phyloP scores from a whole-genome alignment of 2,797 vertebrate species.

The Anomalospiza imberbis region DNA sequence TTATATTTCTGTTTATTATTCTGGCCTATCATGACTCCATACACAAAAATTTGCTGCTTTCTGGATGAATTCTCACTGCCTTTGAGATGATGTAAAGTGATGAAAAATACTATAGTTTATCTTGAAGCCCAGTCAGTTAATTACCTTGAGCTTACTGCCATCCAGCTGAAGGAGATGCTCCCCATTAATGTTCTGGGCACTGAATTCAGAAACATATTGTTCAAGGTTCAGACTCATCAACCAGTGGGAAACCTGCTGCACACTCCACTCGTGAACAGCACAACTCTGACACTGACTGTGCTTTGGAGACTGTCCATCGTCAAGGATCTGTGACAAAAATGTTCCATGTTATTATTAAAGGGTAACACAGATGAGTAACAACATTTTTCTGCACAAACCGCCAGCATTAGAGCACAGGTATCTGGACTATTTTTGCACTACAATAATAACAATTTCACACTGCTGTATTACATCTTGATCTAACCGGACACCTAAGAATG shows the following conservation, averaged over 20 bases:
- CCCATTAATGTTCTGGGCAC: constrained; percentile 89
- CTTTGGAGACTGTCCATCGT: constrained; percentile 85
- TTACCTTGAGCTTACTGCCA: constrained; percentile 89
- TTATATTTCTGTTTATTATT: neutral
- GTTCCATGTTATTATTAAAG: neutral
- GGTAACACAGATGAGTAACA: neutral
- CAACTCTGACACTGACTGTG: constrained; percentile 83
- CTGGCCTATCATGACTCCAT: neutral
- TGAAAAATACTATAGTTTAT: neutral
- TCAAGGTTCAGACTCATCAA: constrained; percentile 88
- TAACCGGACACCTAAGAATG: neutral
- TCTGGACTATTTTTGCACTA: neutral
- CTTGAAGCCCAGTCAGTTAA: neutral
- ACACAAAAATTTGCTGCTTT: neutral
- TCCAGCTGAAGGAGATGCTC: constrained; percentile 89
- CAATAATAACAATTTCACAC: neutral
- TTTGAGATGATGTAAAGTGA: neutral
- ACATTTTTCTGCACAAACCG: neutral
- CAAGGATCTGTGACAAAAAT: constrained; percentile 83
- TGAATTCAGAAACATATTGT: constrained; percentile 91
- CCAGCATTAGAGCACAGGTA: neutral
- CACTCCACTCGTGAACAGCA: constrained; percentile 86
- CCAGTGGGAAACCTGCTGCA: constrained; percentile 93
- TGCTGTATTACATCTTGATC: neutral
- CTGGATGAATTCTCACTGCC: neutral